phyloP scores from a whole-genome alignment of 2,888 invertebrate species.

The Aricia artaxerxes region DNA sequence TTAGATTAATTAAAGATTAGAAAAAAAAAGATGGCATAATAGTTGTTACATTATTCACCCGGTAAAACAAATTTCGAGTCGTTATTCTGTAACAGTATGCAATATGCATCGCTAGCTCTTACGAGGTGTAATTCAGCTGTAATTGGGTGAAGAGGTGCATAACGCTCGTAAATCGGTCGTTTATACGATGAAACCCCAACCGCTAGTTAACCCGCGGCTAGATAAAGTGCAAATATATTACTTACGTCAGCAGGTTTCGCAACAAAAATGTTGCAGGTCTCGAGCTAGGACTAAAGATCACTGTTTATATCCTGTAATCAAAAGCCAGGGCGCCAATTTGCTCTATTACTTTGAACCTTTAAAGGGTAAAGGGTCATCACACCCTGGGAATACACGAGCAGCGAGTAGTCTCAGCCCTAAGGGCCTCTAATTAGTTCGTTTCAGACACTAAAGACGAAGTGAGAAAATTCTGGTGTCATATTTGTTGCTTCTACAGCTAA shows the following conservation, averaged over 20 bases:
- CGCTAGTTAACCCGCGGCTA: neutral
- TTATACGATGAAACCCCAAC: neutral
- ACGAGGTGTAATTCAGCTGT: neutral
- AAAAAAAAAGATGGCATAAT: neutral
- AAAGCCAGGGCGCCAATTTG: conserved; percentile 2
- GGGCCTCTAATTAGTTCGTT: neutral
- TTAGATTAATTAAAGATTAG: too few species aligned
- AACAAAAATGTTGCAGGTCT: neutral
- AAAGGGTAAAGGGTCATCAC: conserved; percentile 9
- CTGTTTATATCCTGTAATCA: neutral
- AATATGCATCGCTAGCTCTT: neutral
- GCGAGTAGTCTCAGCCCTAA: neutral
- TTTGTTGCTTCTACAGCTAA: neutral
- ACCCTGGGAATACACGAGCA: neutral
- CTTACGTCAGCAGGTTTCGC: neutral
- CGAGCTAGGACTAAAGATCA: neutral
- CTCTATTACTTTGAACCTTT: conserved; percentile 14
- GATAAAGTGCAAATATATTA: neutral
- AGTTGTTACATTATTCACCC: neutral
- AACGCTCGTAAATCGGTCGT: neutral
- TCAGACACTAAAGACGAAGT: neutral
- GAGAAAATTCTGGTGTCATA: neutral
- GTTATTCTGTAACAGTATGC: neutral
- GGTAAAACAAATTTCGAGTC: neutral
- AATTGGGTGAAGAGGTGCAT: neutral